A percentile compares a stretch with the other conserved stretches of the same genome.
Conservation (phyloP, 2,113 vertebrate species). For the Butorides virescens region DNA sequence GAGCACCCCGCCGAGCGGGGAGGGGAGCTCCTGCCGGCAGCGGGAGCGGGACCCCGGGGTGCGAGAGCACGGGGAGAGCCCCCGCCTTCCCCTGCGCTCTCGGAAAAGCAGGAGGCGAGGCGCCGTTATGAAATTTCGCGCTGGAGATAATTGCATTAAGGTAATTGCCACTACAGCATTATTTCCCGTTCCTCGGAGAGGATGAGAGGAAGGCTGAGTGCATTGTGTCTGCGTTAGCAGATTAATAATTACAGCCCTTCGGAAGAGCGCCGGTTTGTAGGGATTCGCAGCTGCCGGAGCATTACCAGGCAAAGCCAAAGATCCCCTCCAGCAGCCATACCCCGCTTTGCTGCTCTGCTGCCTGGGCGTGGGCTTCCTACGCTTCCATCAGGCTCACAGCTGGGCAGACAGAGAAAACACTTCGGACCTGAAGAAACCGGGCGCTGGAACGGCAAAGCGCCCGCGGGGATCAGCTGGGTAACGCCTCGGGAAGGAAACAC, state of each 20-base stretch:
- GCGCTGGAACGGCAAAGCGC: neutral
- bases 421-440: neutral
- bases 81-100: fast-evolving
- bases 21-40: neutral
- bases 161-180: conserved; percentile 32
- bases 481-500: neutral
- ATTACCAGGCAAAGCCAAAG: neutral
- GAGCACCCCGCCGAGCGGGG: fast-evolving
- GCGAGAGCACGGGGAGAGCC: neutral
- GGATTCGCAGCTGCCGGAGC: conserved; percentile 16
- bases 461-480: neutral
- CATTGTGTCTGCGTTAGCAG: conserved; percentile 29
- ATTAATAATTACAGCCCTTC: conserved; percentile 23
- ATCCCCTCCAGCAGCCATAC: neutral
- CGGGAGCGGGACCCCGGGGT: fast-evolving
- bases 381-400: neutral
- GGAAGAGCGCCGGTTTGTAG: neutral
- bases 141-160: conserved; percentile 12
- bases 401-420: conserved; percentile 2
- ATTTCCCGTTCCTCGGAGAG: neutral
- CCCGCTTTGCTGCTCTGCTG: neutral
- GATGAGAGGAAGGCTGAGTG: conserved; percentile 26
- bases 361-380: neutral
- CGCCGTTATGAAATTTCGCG: neutral
- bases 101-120: fast-evolving